Evolutionary conservation across 2,113 vertebrate genomes (phyloP).

Genomic region (Origma solitaria): DNA sequence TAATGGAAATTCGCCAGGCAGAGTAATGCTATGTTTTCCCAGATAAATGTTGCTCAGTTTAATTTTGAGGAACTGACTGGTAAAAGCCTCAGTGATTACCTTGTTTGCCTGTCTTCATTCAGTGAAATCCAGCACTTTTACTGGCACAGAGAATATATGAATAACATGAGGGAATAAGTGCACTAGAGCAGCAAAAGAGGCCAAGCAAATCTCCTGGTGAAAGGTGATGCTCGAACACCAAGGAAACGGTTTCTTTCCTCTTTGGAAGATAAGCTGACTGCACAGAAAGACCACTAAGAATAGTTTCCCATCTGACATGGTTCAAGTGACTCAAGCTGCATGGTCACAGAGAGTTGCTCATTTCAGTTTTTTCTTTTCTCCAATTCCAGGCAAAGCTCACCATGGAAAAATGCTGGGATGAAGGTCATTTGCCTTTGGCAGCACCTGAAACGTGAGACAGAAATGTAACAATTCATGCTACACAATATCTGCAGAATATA

Average conservation of each 20-base stretch:
- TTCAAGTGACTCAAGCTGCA: not conserved
- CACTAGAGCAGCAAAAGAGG: not conserved
- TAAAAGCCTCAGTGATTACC: slow-evolving; percentile 46
- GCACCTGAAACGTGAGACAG: not conserved
- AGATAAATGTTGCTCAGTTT: slow-evolving; percentile 62
- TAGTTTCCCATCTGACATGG: not conserved
- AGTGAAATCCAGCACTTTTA: not conserved
- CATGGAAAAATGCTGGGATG: not conserved
- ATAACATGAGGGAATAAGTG: not conserved
- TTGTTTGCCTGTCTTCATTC: slow-evolving; percentile 29
- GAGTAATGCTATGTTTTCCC: slow-evolving; percentile 53
- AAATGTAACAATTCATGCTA: not conserved
- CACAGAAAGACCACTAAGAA: not conserved
- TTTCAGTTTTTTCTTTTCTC: not conserved
- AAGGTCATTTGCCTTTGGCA: not conserved
- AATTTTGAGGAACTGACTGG: slow-evolving; percentile 54
- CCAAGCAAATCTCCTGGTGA: not conserved
- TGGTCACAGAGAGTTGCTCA: not conserved
- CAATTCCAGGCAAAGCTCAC: not conserved
- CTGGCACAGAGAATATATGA: not conserved
- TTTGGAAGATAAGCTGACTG: not conserved
- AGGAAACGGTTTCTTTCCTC: not conserved
- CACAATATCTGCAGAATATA: not conserved
- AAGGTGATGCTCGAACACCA: not conserved
- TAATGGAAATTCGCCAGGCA: slow-evolving; percentile 58